Evolutionary conservation across 2,113 vertebrate species (phyloP).

Genomic region (Sinocyclocheilus rhinocerous): DNA sequence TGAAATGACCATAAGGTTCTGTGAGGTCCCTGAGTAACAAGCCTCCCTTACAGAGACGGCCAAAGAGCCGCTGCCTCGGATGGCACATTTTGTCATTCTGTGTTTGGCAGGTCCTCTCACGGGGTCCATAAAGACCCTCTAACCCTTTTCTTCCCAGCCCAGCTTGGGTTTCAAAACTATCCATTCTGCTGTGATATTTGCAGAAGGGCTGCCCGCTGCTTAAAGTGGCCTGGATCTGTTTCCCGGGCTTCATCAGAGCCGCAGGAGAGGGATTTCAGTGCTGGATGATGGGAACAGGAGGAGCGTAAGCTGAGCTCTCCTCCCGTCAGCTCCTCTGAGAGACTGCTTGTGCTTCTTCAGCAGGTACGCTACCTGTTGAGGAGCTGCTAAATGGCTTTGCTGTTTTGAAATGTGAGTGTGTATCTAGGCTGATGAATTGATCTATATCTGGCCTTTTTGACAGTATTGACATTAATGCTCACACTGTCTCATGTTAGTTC

Average conservation of each 20-base stretch:
- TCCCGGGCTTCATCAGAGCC: background rate
- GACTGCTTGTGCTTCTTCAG: no score
- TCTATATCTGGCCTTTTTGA: no score
- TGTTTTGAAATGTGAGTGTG: no score
- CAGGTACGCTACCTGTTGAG: no score
- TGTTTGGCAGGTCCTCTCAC: constrained; percentile 20
- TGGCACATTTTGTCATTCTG: constrained; percentile 34
- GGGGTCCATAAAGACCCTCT: constrained; percentile 27
- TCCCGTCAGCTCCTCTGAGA: background rate
- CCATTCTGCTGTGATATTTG: constrained; percentile 62
- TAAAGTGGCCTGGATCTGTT: constrained; percentile 29
- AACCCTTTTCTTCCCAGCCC: background rate
- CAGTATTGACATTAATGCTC: no score
- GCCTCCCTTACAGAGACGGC: background rate
- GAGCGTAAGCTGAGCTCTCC: background rate
- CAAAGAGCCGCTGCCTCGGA: background rate
- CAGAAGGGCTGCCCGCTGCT: constrained; percentile 52
- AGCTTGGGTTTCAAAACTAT: constrained; percentile 56
- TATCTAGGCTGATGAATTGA: no score
- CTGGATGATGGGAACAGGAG: constrained; percentile 1
- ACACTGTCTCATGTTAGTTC: no score
- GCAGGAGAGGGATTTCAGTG: constrained; percentile 18
- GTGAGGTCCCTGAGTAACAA: background rate
- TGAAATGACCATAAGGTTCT: constrained; percentile 25
- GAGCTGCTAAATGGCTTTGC: no score